A percentile compares a stretch with the other conserved stretches of the same genome.
Conservation (phyloP, 2,888 invertebrate species). For the Rugalucina vietnamica region DNA sequence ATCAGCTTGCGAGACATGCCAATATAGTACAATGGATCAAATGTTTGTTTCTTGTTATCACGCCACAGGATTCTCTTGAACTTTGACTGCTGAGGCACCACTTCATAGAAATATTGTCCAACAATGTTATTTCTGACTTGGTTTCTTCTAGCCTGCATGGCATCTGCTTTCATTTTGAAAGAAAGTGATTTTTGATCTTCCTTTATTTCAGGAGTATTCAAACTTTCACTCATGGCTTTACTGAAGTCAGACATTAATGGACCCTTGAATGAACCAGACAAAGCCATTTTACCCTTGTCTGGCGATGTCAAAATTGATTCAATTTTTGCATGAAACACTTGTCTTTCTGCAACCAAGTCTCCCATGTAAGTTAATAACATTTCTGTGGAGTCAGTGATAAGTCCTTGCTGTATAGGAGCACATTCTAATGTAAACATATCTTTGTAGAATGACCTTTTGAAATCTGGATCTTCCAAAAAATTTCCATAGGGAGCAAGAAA, state of each 20-base stretch:
- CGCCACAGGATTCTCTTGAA: conserved; percentile 71
- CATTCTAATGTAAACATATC: conserved; percentile 75
- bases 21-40: conserved; percentile 75
- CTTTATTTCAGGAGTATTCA: conserved; percentile 40
- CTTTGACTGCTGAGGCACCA: conserved; percentile 73
- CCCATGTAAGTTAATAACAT: conserved; percentile 71
- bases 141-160: conserved; percentile 34
- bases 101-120: conserved; percentile 61
- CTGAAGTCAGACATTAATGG: conserved; percentile 74
- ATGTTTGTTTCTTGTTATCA: conserved; percentile 66
- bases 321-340: conserved; percentile 51
- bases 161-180: conserved; percentile 53
- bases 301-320: conserved; percentile 39
- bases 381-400: conserved; percentile 72
- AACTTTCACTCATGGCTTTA: conserved; percentile 59
- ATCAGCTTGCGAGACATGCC: conserved; percentile 76
- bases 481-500: conserved; percentile 71
- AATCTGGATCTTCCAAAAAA: conserved; percentile 68
- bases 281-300: conserved; percentile 35
- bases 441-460: conserved; percentile 70
- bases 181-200: conserved; percentile 43
- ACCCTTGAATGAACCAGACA: conserved; percentile 56
- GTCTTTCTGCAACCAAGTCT: conserved; percentile 50
- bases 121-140: conserved; percentile 30
- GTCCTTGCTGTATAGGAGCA: conserved; percentile 74